These are phyloP conservation scores for Harpegnathos saltator DNA, from an alignment of 1,140 invertebrate genomes.

Conservation along the genomic window DNA sequence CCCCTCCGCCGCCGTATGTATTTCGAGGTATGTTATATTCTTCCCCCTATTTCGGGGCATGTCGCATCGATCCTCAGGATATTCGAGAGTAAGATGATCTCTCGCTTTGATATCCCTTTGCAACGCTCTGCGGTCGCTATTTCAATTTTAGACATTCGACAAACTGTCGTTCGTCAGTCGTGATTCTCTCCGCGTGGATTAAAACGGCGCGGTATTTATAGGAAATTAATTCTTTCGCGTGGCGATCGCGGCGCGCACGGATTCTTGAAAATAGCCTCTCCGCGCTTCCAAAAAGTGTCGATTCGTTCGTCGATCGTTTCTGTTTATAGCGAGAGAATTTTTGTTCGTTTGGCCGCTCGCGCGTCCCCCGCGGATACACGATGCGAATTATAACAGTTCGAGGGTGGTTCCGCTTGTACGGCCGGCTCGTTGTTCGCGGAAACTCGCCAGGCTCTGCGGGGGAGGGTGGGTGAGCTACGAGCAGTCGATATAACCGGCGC, in stretches of 20 bases:
- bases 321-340: no score
- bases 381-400: not conserved
- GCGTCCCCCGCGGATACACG: not conserved
- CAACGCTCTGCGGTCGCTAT: not conserved
- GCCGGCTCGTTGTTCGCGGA: not conserved
- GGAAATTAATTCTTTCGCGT: no score
- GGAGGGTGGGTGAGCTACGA: not conserved
- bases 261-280: no score
- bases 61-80: not conserved
- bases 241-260: no score
- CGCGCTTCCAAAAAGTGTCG: no score
- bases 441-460: not conserved
- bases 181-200: no score
- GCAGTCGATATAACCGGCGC: slow-evolving; percentile 43
- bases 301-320: no score
- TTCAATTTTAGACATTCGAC: not conserved
- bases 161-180: not conserved
- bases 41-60: not conserved
- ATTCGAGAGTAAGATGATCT: no score
- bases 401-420: not conserved
- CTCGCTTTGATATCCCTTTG: not conserved
- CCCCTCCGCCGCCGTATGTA: no score
- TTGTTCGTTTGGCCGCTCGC: not conserved
- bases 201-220: not conserved
- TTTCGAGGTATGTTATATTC: not conserved